Base-by-base conservation (phyloP, 1,140 invertebrate species). In the Trichomalopsis sarcophagae region DNA sequence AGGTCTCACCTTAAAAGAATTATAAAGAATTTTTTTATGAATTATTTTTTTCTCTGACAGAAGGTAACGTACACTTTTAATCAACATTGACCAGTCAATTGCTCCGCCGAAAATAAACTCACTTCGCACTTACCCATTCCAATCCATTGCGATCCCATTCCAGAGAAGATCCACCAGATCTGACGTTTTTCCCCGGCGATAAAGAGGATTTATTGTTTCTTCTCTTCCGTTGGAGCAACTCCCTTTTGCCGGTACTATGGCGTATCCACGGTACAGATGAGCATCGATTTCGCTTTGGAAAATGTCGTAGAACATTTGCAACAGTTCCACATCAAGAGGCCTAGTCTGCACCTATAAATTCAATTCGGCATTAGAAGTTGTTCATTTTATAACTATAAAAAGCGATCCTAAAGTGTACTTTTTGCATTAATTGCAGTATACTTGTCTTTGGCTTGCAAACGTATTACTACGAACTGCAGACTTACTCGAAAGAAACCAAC, bases 101-200 rank as follows among this genome's bases (percentile, higher is more conserved):
- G 36, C 7, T 7, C 7, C 5, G 36, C 36, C 36, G 36, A 44
- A 44, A 50, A 76, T 47, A 47, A 44, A 75, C 2, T 62, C 21
- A 27, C 44, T 21, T 0, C 11, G 11, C n/a, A 82, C 14, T 86
- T 90, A 23, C 94, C 95, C 96, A 96, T 96, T n/a, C 94, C 94
- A 78, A 91, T 89, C 96, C 96, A 97, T 89, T 96, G 96, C 75
- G 94, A 94, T 7, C 96, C 96, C 95, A 96, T 96, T 68, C 96
- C 96, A 87, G 95, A 94, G 89, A 95, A 96, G 30, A 96, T 93
- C 90, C 94, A 96, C 94, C 95, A 96, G 50, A 87, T 50, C 76
- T 87, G 69, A 40, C 40, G 50, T 4, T 30, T 71, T 10, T 47
- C 21, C 21, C 80, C 82, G 6, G 84, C 40, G 13, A 47, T 74